These are phyloP conservation scores for Tenthredo amoena DNA, from an alignment of 2,888 invertebrate genomes.

Conservation along the genomic window DNA sequence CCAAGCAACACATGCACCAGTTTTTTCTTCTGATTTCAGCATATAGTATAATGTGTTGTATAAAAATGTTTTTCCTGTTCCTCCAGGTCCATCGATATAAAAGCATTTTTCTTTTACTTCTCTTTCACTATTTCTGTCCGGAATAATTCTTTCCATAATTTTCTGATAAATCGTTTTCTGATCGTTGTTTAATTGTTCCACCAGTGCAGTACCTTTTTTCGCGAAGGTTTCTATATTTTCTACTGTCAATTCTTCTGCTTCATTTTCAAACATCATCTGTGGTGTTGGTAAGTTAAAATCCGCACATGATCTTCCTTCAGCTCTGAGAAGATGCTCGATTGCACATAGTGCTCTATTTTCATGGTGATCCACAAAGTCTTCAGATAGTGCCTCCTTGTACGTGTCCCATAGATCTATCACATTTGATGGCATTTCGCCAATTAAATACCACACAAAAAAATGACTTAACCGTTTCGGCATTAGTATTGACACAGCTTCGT, in stretches of 20 bases:
- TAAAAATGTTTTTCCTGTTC: constrained; percentile 75
- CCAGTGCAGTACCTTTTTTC: background rate
- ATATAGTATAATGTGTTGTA: constrained; percentile 63
- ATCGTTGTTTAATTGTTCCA: constrained; percentile 55
- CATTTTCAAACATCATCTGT: background rate
- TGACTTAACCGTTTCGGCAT: constrained; percentile 62
- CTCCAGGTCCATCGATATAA: constrained; percentile 61
- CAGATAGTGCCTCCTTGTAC: background rate
- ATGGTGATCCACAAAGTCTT: background rate
- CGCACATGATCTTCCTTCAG: background rate
- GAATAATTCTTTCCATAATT: constrained; percentile 46
- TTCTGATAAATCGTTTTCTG: constrained; percentile 59
- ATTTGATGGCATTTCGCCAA: constrained; percentile 25
- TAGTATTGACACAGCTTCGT: constrained; percentile 61
- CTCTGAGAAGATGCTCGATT: background rate
- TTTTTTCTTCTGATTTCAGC: constrained; percentile 56
- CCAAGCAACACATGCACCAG: constrained; percentile 64
- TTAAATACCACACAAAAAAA: constrained; percentile 55
- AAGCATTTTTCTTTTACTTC: constrained; percentile 27
- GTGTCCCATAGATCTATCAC: background rate
- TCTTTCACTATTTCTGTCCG: background rate
- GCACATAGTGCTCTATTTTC: constrained; percentile 5
- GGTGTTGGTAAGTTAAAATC: background rate
- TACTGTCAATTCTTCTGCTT: background rate
- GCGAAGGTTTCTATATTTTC: background rate